Base-by-base conservation (phyloP, 2,797 vertebrate genomes). In the Urophycis tenuis region DNA sequence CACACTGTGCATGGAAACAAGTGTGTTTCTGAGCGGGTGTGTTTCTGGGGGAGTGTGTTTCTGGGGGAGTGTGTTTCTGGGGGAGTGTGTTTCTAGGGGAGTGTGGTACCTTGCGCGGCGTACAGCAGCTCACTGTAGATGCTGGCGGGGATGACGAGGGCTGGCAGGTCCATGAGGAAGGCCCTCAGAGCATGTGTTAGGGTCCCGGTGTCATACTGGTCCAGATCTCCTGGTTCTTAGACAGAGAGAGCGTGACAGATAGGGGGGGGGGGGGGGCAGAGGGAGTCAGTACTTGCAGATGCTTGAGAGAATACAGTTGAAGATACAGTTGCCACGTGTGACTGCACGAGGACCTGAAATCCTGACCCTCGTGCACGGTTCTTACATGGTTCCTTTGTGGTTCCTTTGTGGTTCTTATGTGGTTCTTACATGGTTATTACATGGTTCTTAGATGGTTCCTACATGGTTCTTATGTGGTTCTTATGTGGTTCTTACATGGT, bases 91-190 rank as follows among this genome's bases (percentile, higher is more conserved):
- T 29, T 1, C n/a, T 19, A n/a, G n/a, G n/a, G n/a, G n/a, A 4
- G 53, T 6, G 2, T 19, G 67, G 72, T 88, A 93, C 92, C 92
- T 90, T 93, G 91, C 83, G 89, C 91, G 3, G 91, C 90, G 88
- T 92, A 91, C 81, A 93, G 87, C 82, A 93, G 88, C 81, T 93
- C 92, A 73, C 89, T 92, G 89, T 92, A 91, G 85, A 93, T 84
- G 0, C 80, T 30, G 32, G 86, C 78, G 6, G 93, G 92, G 77
- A 93, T 83, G 82, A 92, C 78, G 34, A 91, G 88, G 78, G 77
- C 84, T 1, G 87, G 83, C 77, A 92, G 84, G 69, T 91, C 90
- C 85, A 87, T 87, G 75, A 93, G 86, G 81, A 92, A 91, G 71
- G 77, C 83, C 84, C 89, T 88, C 60, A 93, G 88, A 49, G 88